phyloP scores from a whole-genome alignment of 1,140 invertebrate genomes.

The Lepidurus packardi region DNA sequence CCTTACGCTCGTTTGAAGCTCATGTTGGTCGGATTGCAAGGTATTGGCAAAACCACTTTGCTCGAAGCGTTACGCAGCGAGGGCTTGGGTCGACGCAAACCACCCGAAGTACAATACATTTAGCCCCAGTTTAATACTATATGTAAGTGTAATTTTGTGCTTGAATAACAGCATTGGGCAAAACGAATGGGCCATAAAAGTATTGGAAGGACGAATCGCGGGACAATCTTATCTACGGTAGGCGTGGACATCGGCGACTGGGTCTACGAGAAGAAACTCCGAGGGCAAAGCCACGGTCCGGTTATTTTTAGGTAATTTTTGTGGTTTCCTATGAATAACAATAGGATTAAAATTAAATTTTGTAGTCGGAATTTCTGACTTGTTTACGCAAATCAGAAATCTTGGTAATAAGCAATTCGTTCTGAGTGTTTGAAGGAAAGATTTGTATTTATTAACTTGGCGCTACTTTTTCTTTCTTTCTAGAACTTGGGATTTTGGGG shows the following conservation, averaged over 20 bases:
- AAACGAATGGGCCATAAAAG: constrained; percentile 88
- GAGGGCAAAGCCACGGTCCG: constrained; percentile 67
- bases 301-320: constrained; percentile 67
- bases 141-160: constrained; percentile 36
- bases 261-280: constrained; percentile 77
- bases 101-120: constrained; percentile 56
- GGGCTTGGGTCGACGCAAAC: constrained; percentile 67
- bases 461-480: constrained; percentile 27
- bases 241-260: constrained; percentile 95
- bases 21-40: constrained; percentile 94
- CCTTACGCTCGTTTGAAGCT: constrained; percentile 94
- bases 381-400: too few species aligned
- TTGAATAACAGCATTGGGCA: constrained; percentile 68
- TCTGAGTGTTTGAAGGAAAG: too few species aligned
- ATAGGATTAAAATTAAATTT: too few species aligned
- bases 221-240: constrained; percentile 75
- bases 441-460: not conserved
- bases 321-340: not conserved
- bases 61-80: constrained; percentile 81
- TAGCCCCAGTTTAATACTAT: constrained; percentile 18
- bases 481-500: constrained; percentile 98
- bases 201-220: constrained; percentile 64
- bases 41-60: constrained; percentile 89
- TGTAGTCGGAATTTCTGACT: too few species aligned
- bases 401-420: too few species aligned